Conservation (phyloP, 2,888 invertebrate species). For the Microctonus hyperodae region DNA sequence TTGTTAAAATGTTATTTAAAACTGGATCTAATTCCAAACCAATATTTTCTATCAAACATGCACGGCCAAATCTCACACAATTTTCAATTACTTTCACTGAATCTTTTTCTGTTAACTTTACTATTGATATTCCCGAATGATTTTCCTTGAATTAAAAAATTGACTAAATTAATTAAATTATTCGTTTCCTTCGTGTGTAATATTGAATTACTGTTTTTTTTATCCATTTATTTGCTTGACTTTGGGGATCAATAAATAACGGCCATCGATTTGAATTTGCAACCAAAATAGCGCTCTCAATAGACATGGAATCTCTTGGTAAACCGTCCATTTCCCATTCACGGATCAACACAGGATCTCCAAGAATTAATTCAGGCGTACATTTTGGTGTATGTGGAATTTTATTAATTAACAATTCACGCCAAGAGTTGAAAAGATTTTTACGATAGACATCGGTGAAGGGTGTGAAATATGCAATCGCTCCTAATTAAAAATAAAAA, state of each 20-base stretch:
- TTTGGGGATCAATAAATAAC: conserved; percentile 91
- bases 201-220: conserved; percentile 75
- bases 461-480: conserved; percentile 83
- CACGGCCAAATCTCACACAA: conserved; percentile 77
- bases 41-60: conserved; percentile 83
- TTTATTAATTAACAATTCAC: conserved; percentile 63
- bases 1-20: conserved; percentile 81
- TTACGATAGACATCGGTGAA: conserved; percentile 74
- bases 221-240: conserved; percentile 92
- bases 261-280: conserved; percentile 87
- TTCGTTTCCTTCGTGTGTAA: background rate
- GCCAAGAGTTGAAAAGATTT: conserved; percentile 68
- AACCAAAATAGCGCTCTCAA: conserved; percentile 88
- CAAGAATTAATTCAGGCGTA: conserved; percentile 73
- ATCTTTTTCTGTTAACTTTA: conserved; percentile 77
- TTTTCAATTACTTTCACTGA: conserved; percentile 74
- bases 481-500: conserved; percentile 63
- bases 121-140: conserved; percentile 72
- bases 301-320: conserved; percentile 84
- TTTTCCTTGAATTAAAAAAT: conserved; percentile 68
- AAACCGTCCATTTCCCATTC: conserved; percentile 87
- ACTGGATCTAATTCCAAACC: conserved; percentile 86
- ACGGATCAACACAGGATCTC: conserved; percentile 78
- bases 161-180: background rate
- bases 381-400: conserved; percentile 76